phyloP scores from a whole-genome alignment of 2,797 vertebrate species.

The Geotrypetes seraphini region DNA sequence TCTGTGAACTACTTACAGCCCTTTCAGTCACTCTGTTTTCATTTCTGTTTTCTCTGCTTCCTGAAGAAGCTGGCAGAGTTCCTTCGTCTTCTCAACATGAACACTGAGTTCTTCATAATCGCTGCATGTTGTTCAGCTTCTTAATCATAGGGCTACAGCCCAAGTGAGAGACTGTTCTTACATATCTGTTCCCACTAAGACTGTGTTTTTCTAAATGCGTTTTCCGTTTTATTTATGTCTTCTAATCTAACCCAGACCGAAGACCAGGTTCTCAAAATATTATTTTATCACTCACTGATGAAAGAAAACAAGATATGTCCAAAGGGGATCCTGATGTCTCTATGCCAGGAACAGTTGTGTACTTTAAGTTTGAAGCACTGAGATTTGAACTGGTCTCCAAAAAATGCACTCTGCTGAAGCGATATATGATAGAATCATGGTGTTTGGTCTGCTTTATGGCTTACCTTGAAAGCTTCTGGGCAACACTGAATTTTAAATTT shows the following conservation, averaged over 20 bases:
- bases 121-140: conserved; percentile 16
- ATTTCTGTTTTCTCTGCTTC: conserved; percentile 15
- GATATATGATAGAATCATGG: too few species aligned
- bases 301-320: too few species aligned
- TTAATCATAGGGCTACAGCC: conserved; percentile 9
- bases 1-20: conserved; percentile 14
- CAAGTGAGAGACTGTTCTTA: conserved; percentile 7
- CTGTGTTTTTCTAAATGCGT: conserved; percentile 4
- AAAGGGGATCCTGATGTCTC: too few species aligned
- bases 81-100: conserved; percentile 14
- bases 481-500: too few species aligned
- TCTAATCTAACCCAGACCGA: conserved; percentile 1
- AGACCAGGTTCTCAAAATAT: conserved; percentile 7
- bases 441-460: too few species aligned
- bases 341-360: too few species aligned
- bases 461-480: too few species aligned
- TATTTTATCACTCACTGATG: conserved; percentile 1
- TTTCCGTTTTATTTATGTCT: conserved; percentile 7
- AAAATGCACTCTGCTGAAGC: too few species aligned
- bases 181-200: conserved; percentile 13
- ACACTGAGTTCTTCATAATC: conserved; percentile 21
- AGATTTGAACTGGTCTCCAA: too few species aligned
- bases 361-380: too few species aligned
- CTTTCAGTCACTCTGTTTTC: conserved; percentile 16
- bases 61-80: conserved; percentile 17